Base-by-base conservation (phyloP, 2,888 invertebrate species). In the Drosophila melanocephala region DNA sequence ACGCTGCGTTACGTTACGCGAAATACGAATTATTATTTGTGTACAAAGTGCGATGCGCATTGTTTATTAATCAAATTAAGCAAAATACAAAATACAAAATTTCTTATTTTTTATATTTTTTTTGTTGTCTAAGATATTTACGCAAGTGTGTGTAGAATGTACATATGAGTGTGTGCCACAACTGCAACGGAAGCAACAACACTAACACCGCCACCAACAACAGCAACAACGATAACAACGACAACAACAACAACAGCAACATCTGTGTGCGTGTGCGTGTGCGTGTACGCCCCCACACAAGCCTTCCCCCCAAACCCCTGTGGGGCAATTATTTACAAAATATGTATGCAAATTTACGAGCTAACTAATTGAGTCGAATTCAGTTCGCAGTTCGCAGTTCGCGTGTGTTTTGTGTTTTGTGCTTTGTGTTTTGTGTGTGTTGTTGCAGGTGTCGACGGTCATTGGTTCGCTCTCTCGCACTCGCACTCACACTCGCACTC, bases 321-420 rank as follows among this genome's bases (percentile, higher is more conserved):
- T 72, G 76, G 61, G 70, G 71, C 74, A 81, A 81, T 78, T 70
- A 85, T 81, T 79, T 59, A 35, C 33, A 71, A 87, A 89, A 85
- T 82, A 89, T 87, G 84, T 81, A 89, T 90, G 84, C 87, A 83
- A 89, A 88, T 90, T 84, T 84, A 89, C 87, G 90, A 88, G 81
- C 85, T 90, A 83, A 89, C 82, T 89, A 89, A 89, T 89, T 87
- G 87, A 89, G 90, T 89, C 73, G 75, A 77, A 83, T 78, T 72
- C 63, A 77, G 69, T 67, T 76, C 55, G 62, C 71, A 58, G 58
- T 44, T 58, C 58, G 42, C 58, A 58, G 58, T 44, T 32, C 58
- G 42, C 58, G 32, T 42, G 71, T 68, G 56, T 62, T 47, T 47
- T 16, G 80, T 67, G 64, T 47, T 16, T 37, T 32, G 71, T 66